Conservation (phyloP, 2,113 vertebrate species). For the Tachysurus vachellii region DNA sequence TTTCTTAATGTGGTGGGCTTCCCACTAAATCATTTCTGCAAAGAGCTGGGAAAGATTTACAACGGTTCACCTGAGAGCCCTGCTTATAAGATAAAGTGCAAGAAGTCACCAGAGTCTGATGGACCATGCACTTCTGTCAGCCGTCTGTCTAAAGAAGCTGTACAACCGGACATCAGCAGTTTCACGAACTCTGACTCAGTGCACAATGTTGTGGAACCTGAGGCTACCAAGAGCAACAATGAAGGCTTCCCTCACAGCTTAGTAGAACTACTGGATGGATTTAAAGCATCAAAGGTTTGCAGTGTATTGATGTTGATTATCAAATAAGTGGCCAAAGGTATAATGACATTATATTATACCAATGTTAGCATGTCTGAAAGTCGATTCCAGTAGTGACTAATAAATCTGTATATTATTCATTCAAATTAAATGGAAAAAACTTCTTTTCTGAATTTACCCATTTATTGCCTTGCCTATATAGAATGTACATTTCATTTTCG, state of each 20-base stretch:
- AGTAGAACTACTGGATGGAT: slow-evolving; percentile 81
- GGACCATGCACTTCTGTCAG: slow-evolving; percentile 41
- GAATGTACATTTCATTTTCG: background rate
- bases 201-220: background rate
- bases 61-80: slow-evolving; percentile 51
- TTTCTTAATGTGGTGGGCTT: slow-evolving; percentile 94
- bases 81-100: slow-evolving; percentile 49
- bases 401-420: background rate
- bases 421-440: background rate
- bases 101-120: slow-evolving; percentile 25
- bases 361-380: no score
- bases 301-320: background rate
- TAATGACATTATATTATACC: background rate
- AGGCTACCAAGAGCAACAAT: slow-evolving; percentile 34
- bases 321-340: background rate
- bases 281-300: slow-evolving; percentile 89
- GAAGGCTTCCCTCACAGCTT: slow-evolving; percentile 67
- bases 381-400: background rate
- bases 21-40: slow-evolving; percentile 94
- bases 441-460: background rate
- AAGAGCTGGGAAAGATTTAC: slow-evolving; percentile 78
- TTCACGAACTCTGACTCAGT: slow-evolving; percentile 5
- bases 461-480: background rate
- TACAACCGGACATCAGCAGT: background rate
- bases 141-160: slow-evolving; percentile 45